Evolutionary conservation across 64 coral and sea anemone genomes (phyloP).

Genomic region (Montipora cactus): DNA sequence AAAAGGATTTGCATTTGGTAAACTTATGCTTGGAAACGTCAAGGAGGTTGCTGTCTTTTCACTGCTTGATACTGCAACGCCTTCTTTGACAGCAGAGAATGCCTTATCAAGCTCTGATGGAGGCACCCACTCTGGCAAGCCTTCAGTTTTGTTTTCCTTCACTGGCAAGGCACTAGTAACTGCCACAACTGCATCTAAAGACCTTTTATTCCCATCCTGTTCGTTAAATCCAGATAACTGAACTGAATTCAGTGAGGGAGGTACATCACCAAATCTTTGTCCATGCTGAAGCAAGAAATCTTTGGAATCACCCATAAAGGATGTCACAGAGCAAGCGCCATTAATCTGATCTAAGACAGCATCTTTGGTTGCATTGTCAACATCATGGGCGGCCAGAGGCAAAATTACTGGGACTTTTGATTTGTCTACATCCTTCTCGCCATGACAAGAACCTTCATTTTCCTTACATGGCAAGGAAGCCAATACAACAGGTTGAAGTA

Average conservation of each 20-base stretch:
- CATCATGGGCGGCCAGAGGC: not conserved
- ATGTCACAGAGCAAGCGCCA: not conserved
- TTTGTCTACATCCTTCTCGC: not conserved
- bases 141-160: not conserved
- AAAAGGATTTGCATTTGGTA: slow-evolving; percentile 58
- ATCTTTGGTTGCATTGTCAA: slow-evolving; percentile 33
- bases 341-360: slow-evolving; percentile 19
- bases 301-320: not conserved
- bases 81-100: slow-evolving; percentile 24
- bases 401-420: slow-evolving; percentile 32
- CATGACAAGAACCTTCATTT: not conserved
- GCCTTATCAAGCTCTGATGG: slow-evolving; percentile 53
- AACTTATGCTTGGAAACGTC: slow-evolving; percentile 15
- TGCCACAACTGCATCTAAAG: not conserved
- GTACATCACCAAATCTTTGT: not conserved
- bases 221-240: not conserved
- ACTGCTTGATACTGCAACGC: not conserved
- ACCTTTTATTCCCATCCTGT: not conserved
- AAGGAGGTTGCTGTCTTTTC: not conserved
- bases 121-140: slow-evolving; percentile 32
- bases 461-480: not conserved
- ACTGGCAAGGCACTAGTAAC: not conserved
- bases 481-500: slow-evolving; percentile 44
- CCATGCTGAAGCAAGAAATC: not conserved
- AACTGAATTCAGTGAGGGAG: not conserved